These are phyloP conservation scores for Zeuzera pyrina DNA, from an alignment of 2,888 invertebrate species.

Conservation along the genomic window DNA sequence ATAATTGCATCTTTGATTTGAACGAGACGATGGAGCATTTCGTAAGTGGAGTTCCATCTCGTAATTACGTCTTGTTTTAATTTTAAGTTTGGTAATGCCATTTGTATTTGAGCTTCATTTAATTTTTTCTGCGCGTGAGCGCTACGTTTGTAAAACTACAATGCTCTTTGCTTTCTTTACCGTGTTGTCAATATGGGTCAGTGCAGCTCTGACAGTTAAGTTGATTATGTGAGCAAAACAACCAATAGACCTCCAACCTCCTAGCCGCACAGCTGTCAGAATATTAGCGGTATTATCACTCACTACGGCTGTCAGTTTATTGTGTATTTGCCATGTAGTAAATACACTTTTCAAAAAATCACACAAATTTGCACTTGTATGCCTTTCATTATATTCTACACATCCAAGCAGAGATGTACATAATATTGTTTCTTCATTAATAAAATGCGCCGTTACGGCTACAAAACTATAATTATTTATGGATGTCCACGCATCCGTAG, in stretches of 20 bases:
- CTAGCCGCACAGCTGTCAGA: too few relatives aligned
- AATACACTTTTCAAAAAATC: too few relatives aligned
- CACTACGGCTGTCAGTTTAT: too few relatives aligned
- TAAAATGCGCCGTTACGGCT: too few relatives aligned
- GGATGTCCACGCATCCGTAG: too few relatives aligned
- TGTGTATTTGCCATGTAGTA: too few relatives aligned
- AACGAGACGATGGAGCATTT: conserved; percentile 8
- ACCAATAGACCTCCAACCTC: neutral
- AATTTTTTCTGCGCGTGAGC: conserved; percentile 4
- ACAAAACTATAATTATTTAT: too few relatives aligned
- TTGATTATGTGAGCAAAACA: conserved; percentile 3
- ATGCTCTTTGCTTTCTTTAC: conserved; percentile 5
- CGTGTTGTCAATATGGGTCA: neutral
- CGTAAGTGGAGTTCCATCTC: conserved; percentile 9
- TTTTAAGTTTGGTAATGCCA: conserved; percentile 4
- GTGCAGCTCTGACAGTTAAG: neutral
- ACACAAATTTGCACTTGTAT: too few relatives aligned
- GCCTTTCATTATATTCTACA: too few relatives aligned
- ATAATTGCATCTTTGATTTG: conserved; percentile 9
- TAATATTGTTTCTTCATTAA: too few relatives aligned
- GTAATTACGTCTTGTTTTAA: conserved; percentile 3
- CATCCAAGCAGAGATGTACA: too few relatives aligned
- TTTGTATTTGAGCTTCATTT: conserved; percentile 4
- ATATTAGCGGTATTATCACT: too few relatives aligned
- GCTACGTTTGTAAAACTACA: conserved; percentile 6